A percentile compares a stretch with the other conserved stretches of the same genome.
phyloP scores from a whole-genome alignment of 2,888 invertebrate species.

The Melitaea athalia region DNA sequence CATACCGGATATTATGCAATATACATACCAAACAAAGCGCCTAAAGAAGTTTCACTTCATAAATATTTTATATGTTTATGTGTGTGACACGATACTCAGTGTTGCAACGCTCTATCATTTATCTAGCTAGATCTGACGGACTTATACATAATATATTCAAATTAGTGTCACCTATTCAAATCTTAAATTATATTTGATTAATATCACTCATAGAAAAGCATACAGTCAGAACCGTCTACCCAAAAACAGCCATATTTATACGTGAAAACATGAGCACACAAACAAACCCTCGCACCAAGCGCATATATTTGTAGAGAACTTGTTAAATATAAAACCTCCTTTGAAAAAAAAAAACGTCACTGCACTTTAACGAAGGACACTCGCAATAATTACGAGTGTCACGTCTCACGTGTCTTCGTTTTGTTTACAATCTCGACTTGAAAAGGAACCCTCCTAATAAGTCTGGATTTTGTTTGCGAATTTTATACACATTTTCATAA shows the following conservation, averaged over 20 bases:
- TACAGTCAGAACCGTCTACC: neutral
- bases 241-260: neutral
- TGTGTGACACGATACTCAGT: too few species aligned
- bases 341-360: neutral
- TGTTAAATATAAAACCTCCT: neutral
- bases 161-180: too few species aligned
- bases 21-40: too few species aligned
- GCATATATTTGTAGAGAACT: neutral
- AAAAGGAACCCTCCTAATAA: slow-evolving; percentile 8
- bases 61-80: too few species aligned
- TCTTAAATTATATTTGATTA: too few species aligned
- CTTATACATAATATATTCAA: too few species aligned
- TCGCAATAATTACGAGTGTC: slow-evolving; percentile 23
- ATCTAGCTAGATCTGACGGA: too few species aligned
- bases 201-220: too few species aligned
- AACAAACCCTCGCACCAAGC: neutral
- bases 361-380: slow-evolving; percentile 16
- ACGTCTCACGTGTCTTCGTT: slow-evolving; percentile 21
- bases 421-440: slow-evolving; percentile 10
- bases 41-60: too few species aligned
- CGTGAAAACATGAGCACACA: neutral
- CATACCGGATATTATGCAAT: too few species aligned
- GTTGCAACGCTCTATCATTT: too few species aligned
- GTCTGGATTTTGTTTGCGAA: neutral
- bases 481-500: neutral